Evolutionary conservation across 2,113 vertebrate genomes (phyloP).

Genomic region (Limnothrissa miodon): DNA sequence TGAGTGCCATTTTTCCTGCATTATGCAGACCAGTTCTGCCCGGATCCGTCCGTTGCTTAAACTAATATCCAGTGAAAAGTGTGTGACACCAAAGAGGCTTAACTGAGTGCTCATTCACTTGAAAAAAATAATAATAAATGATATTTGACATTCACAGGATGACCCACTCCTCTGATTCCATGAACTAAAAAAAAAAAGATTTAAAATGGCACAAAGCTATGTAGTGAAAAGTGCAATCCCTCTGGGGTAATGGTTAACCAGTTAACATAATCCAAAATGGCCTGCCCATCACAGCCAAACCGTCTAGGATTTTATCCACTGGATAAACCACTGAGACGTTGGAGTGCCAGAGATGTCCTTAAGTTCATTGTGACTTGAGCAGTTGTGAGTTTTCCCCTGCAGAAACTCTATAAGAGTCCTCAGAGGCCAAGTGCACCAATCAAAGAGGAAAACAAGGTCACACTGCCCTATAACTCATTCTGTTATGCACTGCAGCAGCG

Average conservation of each 20-base stretch:
- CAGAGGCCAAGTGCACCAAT: background rate
- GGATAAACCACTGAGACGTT: background rate
- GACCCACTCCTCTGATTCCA: background rate
- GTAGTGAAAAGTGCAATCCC: background rate
- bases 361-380: background rate
- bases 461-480: background rate
- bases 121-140: background rate
- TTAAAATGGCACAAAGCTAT: background rate
- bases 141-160: background rate
- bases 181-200: background rate
- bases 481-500: background rate
- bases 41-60: background rate
- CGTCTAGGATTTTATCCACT: background rate
- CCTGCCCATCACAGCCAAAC: background rate
- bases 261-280: background rate
- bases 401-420: background rate
- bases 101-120: background rate
- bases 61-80: background rate
- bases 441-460: background rate
- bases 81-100: slow-evolving; percentile 2
- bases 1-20: background rate
- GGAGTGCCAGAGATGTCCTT: background rate
- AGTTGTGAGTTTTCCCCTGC: background rate
- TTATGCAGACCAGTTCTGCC: background rate
- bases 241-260: background rate